These are phyloP conservation scores for Melinaea menophilus DNA, from an alignment of 2,888 invertebrate species.

Conservation along the genomic window DNA sequence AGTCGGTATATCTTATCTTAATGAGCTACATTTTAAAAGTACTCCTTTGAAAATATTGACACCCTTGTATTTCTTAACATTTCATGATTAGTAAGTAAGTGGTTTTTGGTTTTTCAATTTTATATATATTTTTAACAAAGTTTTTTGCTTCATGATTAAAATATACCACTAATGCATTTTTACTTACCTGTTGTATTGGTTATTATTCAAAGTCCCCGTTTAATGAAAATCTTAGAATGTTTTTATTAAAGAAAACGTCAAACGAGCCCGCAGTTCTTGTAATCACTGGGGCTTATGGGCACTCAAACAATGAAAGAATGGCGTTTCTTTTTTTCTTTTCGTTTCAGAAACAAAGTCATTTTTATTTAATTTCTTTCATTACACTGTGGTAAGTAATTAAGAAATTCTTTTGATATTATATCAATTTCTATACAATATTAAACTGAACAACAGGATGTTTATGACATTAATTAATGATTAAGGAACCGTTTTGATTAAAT, in stretches of 20 bases:
- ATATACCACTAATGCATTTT: neutral
- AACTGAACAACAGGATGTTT: neutral
- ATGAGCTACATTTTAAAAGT: too few species aligned
- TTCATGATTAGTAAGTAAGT: too few species aligned
- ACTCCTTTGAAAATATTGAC: too few species aligned
- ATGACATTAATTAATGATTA: too few species aligned
- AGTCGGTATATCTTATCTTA: too few species aligned
- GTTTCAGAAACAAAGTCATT: neutral
- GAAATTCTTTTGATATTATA: neutral
- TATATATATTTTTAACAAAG: too few species aligned
- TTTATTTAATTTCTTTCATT: neutral
- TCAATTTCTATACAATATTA: neutral
- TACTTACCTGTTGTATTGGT: neutral
- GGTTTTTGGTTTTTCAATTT: too few species aligned
- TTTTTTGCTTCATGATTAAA: neutral
- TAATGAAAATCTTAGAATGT: neutral
- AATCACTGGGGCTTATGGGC: conserved; percentile 4
- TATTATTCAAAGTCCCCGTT: neutral
- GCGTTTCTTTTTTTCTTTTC: neutral
- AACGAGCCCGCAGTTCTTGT: conserved; percentile 2
- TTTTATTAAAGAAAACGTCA: conserved; percentile 6
- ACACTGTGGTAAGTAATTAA: neutral
- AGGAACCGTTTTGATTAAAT: neutral
- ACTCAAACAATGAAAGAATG: conserved; percentile 1
- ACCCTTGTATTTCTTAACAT: too few species aligned